Base-by-base conservation (phyloP, 2,797 vertebrate genomes). In the Centroberyx gerrardi region DNA sequence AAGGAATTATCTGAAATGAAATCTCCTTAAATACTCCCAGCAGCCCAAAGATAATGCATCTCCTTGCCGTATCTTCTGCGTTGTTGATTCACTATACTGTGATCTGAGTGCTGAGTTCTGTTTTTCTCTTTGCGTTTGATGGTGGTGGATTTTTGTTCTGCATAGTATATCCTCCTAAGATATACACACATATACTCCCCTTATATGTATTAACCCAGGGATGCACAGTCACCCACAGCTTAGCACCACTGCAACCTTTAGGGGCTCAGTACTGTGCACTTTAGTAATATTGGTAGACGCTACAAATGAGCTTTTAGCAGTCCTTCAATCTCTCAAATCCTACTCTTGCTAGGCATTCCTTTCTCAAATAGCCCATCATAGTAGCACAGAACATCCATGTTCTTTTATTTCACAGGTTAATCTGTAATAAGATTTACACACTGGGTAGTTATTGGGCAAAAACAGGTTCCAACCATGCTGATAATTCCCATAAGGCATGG, bases 1-100 rank as follows among this genome's bases (percentile, higher is more conserved):
- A 83, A 83, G 70, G 69, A 87, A 88, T 68, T 67, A 83, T 90
- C 61, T 88, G 66, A 90, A 92, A 87, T 87, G 87, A 87, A 78
- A 87, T 83, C 86, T 86, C 69, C 84, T 87, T 81, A 89, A 92
- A 90, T 74, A 72, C 36, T 78, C 49, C 77, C 59, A 46, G 64
- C 76, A 69, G 75, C 76, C 70, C 64, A 42, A 68, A 74, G 78
- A 90, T 90, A 89, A 90, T 87, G 38, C 78, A 81, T 82, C 70
- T 86, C 61, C 15, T 62, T 80, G 58, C 60, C 49, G 52, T 55
- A 1, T 81, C 78, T 52, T 78, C 64, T 72, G 14, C 49, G 36
- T 74, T 75, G 65, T 76, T 78, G 77, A 68, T 72, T 79, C 31
- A 71, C 22, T 8, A 28, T 51, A 28, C 36, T 76, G 60, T 64